Evolutionary conservation across 2,888 invertebrate genomes (phyloP), one percentile per base, ranked within the genome.

Genomic region (Diogma glabrata): DNA sequence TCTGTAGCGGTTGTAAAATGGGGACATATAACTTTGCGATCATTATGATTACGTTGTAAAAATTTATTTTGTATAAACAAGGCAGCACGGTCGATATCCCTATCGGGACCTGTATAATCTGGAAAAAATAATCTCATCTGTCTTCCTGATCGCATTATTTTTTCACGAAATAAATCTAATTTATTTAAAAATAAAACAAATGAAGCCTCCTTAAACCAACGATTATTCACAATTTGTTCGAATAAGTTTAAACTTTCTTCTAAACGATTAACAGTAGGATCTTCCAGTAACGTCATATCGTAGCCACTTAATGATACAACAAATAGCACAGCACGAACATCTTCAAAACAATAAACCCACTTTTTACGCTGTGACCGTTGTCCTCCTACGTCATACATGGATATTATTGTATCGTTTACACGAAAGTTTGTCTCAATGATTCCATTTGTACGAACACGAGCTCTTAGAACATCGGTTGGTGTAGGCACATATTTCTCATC

Each of bases 261-360:
- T 47, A 81, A 64, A 19, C 81, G 72, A 63, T 81, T 81, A 4
- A 79, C 76, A 53, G 64, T 71, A 8, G 75, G 72, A 64, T 81
- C 80, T 61, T 81, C 80, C 67, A 75, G 57, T 40, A 80, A 64
- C 4, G 78, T 78, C 79, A 81, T 80, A 60, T 81, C 81, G 60
- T 80, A 81, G 40, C 79, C 78, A 64, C 80, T 81, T 8, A 81
- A 66, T 1, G 81, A 78, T 14, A 78, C 77, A 16, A 81, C 80
- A 67, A 78, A 81, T 40, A 81, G 62, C 2, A 81, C 75, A 16
- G 79, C 78, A 58, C 74, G 69, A 2, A 80, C 79, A 63, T 80
- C 78, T 61, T 80, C 79, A 63, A 81, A 81, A 63, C 79, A 80
- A 60, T 79, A 78, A 58, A 81, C 80, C 81, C 81, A 81, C 62